phyloP scores from a whole-genome alignment of 2,113 vertebrate species.

The Rutilus rutilus region DNA sequence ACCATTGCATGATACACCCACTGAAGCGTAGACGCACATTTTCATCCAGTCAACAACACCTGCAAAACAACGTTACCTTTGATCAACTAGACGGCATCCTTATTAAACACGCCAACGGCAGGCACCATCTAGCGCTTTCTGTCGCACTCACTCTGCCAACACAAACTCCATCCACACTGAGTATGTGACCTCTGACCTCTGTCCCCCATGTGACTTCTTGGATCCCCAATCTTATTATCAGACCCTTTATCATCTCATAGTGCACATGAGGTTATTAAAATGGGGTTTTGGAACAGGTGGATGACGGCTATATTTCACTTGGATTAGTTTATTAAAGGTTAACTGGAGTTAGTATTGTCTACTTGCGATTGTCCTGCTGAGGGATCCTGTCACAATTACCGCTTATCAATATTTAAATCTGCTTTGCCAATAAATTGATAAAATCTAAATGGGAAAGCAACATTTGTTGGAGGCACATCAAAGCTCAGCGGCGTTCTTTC shows the following conservation, averaged over 20 bases:
- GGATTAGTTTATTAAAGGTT: constrained; percentile 22
- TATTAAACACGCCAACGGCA: background rate
- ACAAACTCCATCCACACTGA: constrained; percentile 3
- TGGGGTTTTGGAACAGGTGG: constrained; percentile 19
- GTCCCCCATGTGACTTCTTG: constrained; percentile 4
- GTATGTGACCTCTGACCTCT: constrained; percentile 32
- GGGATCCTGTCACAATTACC: constrained; percentile 34
- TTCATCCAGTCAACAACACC: constrained; percentile 27
- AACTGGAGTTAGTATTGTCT: constrained; percentile 21
- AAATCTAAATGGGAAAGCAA: constrained; percentile 32
- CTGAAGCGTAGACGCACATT: constrained; percentile 3
- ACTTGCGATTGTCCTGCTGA: background rate
- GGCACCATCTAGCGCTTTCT: background rate
- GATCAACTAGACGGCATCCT: constrained; percentile 17
- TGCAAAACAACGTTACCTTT: constrained; percentile 32
- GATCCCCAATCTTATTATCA: constrained; percentile 37
- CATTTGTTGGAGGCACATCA: constrained; percentile 39
- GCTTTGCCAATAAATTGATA: constrained; percentile 33
- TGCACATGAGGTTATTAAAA: constrained; percentile 19
- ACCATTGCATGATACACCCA: constrained; percentile 1
- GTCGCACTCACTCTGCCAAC: background rate
- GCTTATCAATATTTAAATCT: constrained; percentile 51
- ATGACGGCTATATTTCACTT: constrained; percentile 12
- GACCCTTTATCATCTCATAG: constrained; percentile 38
- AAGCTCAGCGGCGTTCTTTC: constrained; percentile 11